phyloP scores from a whole-genome alignment of 2,888 invertebrate genomes.

The Steinernema hermaphroditum region DNA sequence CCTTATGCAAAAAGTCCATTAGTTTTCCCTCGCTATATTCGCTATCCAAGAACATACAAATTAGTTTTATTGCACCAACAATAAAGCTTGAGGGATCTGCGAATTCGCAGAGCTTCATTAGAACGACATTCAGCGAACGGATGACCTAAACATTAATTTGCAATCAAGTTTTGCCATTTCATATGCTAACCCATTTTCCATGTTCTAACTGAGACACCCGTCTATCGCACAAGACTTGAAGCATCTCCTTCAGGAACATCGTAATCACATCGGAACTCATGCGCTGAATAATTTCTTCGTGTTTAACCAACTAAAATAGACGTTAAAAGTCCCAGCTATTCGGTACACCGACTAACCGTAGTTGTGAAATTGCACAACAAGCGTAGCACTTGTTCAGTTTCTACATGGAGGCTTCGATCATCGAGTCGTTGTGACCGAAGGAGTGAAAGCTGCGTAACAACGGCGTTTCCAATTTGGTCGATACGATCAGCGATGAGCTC shows the following conservation, averaged over 20 bases:
- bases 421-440: slow-evolving; percentile 43
- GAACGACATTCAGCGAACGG: slow-evolving; percentile 43
- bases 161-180: no score
- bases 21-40: not conserved
- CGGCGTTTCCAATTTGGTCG: slow-evolving; percentile 41
- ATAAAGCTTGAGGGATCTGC: slow-evolving; percentile 31
- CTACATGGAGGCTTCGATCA: slow-evolving; percentile 34
- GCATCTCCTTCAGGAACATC: slow-evolving; percentile 10
- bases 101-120: slow-evolving; percentile 43
- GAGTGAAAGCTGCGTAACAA: slow-evolving; percentile 47
- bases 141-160: slow-evolving; percentile 41
- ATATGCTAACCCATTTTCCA: slow-evolving; percentile 10
- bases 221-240: not conserved
- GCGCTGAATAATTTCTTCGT: not conserved
- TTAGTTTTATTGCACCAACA: not conserved
- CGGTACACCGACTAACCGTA: no score
- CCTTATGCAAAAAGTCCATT: slow-evolving; percentile 14
- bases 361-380: slow-evolving; percentile 41
- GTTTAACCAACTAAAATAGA: not conserved
- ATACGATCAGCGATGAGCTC: not conserved
- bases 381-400: slow-evolving; percentile 40
- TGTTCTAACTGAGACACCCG: not conserved
- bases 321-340: no score
- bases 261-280: not conserved
- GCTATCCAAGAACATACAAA: not conserved